phyloP scores from a whole-genome alignment of 2,888 invertebrate genomes.

The Aspidapion aeneum region DNA sequence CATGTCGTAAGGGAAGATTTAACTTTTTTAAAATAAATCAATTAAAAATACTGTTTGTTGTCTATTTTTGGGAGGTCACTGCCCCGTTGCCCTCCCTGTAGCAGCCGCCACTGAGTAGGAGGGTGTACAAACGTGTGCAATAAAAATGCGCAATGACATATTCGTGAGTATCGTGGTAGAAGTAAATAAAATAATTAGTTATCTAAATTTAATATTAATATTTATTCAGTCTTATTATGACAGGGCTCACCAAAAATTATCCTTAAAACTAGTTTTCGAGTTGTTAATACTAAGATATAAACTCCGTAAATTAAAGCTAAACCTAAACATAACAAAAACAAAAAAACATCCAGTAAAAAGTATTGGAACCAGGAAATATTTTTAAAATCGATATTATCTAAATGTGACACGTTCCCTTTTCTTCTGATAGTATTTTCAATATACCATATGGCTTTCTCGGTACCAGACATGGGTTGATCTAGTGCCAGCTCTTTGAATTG shows the following conservation, averaged over 20 bases:
- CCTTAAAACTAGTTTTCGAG: background rate
- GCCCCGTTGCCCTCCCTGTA: no score
- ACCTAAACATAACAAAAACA: background rate
- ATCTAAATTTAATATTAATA: no score
- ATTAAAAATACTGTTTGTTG: no score
- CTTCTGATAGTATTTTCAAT: slow-evolving; percentile 37
- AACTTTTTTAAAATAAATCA: no score
- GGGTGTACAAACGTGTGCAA: no score
- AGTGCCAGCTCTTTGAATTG: slow-evolving; percentile 15
- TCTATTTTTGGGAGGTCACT: no score
- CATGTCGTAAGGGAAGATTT: no score
- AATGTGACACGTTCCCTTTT: slow-evolving; percentile 32
- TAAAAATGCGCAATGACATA: no score
- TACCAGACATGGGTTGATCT: slow-evolving; percentile 34
- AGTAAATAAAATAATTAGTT: no score
- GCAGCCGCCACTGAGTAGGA: no score
- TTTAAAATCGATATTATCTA: slow-evolving; percentile 22
- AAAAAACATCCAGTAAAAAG: slow-evolving; percentile 30
- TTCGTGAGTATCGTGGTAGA: no score
- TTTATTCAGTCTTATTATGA: background rate
- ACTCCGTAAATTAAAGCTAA: background rate
- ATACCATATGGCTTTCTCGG: slow-evolving; percentile 37
- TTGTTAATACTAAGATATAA: background rate
- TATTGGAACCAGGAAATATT: slow-evolving; percentile 31
- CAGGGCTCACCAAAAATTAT: background rate